Evolutionary conservation across 2,888 invertebrate genomes (phyloP), one percentile per base, ranked within the genome.

Genomic region (Heliconius aoede): DNA sequence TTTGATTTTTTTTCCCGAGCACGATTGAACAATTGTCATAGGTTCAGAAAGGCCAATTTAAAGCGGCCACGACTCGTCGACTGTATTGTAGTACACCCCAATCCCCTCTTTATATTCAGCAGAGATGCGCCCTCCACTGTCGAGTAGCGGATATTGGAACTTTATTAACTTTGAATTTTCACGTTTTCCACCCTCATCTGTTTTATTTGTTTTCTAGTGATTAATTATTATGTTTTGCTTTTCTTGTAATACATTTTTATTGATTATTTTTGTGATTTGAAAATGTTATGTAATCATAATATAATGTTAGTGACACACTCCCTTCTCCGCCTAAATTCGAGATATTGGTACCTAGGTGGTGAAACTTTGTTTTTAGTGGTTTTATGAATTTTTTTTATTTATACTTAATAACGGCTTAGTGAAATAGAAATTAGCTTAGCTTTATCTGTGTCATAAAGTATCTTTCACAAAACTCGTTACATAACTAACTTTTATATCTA

Each of bases 11-110:
- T 7, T 46, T 21, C 7, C 7, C 46, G 46, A 46, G 18, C 46
- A 18, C 46, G 18, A 46, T 18, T 46, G 46, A 21, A 7, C 18
- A 55, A 55, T n/a, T n/a, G 9, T n/a, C 9, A 9, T 55, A 55
- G n/a, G 9, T 55, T 55, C n/a, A 55, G 55, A n/a, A 46, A 46
- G 46, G 55, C 3, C 46, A 46, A 55, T 1, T 21, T n/a, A n/a
- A 55, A 21, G 55, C 55, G 55, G n/a, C 55, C 55, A 55, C 21
- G n/a, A 55, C 55, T 55, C 55, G n/a, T n/a, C n/a, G 55, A n/a
- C 4, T n/a, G n/a, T 9, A n/a, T n/a, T 55, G 55, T n/a, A 82
- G 55, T n/a, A 82, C 60, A 61, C 72, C 73, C 77, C 76, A 77
- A 76, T 9, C 72, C 76, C 77, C 76, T 76, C 74, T 68, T 79